Conservation (phyloP, 2,113 vertebrate species). For the Murina feae region DNA sequence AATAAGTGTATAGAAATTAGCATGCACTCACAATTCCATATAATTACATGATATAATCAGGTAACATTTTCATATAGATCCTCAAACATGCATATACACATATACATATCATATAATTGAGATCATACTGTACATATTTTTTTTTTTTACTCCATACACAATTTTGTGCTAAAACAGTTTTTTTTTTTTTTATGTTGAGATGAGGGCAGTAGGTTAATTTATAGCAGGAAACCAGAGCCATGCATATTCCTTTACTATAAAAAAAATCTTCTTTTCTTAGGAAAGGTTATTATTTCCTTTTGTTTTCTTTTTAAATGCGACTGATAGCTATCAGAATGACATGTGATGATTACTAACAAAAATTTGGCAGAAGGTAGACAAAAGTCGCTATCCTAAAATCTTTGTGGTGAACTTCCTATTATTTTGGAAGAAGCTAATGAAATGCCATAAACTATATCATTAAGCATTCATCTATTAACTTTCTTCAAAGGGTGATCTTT, state of each 20-base stretch:
- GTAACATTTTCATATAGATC: not conserved
- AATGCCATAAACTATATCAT: not conserved
- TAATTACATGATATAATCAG: not conserved
- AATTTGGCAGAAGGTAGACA: not conserved
- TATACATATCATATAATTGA: not conserved
- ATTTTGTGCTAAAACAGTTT: not conserved
- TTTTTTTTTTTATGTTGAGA: slow-evolving; percentile 10
- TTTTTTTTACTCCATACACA: not conserved
- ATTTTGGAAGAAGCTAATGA: not conserved
- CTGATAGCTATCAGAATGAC: not conserved
- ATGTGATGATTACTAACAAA: not conserved
- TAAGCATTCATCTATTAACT: not conserved
- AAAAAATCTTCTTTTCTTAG: not conserved
- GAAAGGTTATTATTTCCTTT: not conserved
- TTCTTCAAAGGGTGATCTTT: not conserved
- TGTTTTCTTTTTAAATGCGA: not conserved
- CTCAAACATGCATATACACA: not conserved
- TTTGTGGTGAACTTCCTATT: not conserved
- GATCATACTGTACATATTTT: not conserved
- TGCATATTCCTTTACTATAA: not conserved
- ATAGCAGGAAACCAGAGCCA: not conserved
- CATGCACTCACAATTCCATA: not conserved
- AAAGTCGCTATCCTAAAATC: not conserved
- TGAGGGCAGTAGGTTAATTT: not conserved
- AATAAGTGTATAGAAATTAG: not conserved